Conservation (phyloP, 2,113 vertebrate genomes). For the Fregata magnificens region DNA sequence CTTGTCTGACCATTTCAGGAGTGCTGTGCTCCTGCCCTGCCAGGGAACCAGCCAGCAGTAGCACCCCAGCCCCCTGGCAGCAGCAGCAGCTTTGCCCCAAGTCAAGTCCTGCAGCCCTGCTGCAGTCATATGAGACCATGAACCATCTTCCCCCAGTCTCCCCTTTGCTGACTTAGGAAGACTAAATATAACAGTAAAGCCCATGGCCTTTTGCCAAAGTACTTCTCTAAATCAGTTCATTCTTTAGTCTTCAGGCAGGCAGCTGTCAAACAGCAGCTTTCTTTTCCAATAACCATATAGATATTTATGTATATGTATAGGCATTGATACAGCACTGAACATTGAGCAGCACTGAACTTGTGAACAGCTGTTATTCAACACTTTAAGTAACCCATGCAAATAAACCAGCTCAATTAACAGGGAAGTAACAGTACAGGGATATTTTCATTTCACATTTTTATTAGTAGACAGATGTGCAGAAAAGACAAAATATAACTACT, state of each 20-base stretch:
- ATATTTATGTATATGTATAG: no score
- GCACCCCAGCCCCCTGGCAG: not conserved
- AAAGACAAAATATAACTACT: conserved; percentile 80
- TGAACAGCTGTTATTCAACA: not conserved
- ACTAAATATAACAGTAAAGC: not conserved
- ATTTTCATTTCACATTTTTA: conserved; percentile 82
- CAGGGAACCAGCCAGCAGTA: accelerated
- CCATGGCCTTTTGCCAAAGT: not conserved
- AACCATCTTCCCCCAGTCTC: no score
- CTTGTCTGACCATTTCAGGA: not conserved
- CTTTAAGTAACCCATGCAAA: not conserved
- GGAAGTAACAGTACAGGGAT: conserved; percentile 47
- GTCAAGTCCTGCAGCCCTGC: accelerated
- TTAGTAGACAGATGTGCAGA: conserved; percentile 83
- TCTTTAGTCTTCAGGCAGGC: not conserved
- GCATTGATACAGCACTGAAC: not conserved
- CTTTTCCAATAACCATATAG: not conserved
- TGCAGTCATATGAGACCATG: accelerated
- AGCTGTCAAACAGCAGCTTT: not conserved
- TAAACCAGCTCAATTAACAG: not conserved
- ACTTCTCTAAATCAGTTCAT: not conserved
- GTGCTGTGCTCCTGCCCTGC: accelerated
- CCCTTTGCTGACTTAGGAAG: not conserved
- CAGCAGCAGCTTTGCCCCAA: not conserved
- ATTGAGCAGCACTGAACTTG: not conserved